A percentile compares a stretch with the other conserved stretches of the same genome.
These are phyloP conservation scores for Halcyon leucocephala DNA, from an alignment of 2,797 vertebrate species.

Conservation along the genomic window DNA sequence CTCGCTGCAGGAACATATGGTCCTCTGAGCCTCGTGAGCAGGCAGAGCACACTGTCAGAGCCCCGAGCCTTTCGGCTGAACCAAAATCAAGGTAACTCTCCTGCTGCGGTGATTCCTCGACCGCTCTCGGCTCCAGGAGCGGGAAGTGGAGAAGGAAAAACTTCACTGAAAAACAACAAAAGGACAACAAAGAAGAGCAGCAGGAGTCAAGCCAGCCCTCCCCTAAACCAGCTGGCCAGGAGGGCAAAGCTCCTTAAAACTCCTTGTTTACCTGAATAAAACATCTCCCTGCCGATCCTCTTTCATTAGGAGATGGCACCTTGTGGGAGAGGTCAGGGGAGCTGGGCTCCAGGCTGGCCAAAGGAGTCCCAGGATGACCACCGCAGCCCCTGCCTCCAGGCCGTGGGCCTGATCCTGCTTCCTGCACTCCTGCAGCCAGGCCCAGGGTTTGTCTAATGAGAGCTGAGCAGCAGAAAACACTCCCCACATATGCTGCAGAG, in stretches of 20 bases:
- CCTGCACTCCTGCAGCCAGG: background rate
- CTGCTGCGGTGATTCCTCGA: background rate
- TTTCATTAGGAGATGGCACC: background rate
- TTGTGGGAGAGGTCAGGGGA: background rate
- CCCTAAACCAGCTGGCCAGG: conserved; percentile 29
- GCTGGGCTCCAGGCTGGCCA: background rate
- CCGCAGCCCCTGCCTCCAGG: background rate
- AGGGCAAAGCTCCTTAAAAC: conserved; percentile 1
- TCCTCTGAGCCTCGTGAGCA: background rate
- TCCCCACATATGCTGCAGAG: background rate
- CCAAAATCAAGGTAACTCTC: background rate
- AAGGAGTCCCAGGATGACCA: background rate
- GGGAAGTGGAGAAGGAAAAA: background rate
- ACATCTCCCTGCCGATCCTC: background rate
- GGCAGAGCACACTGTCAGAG: background rate
- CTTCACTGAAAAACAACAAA: conserved; percentile 13
- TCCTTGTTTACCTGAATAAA: conserved; percentile 32
- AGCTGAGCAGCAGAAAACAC: background rate
- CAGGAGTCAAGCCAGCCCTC: background rate
- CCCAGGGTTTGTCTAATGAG: background rate
- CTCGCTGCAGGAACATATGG: conserved; percentile 63
- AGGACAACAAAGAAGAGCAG: conserved; percentile 22
- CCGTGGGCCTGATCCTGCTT: background rate
- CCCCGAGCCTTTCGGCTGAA: background rate
- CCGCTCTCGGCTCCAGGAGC: background rate